Evolutionary conservation across 2,113 vertebrate species (phyloP), one percentile per base, ranked within the genome.

Genomic region (Marcusenius ussheri): DNA sequence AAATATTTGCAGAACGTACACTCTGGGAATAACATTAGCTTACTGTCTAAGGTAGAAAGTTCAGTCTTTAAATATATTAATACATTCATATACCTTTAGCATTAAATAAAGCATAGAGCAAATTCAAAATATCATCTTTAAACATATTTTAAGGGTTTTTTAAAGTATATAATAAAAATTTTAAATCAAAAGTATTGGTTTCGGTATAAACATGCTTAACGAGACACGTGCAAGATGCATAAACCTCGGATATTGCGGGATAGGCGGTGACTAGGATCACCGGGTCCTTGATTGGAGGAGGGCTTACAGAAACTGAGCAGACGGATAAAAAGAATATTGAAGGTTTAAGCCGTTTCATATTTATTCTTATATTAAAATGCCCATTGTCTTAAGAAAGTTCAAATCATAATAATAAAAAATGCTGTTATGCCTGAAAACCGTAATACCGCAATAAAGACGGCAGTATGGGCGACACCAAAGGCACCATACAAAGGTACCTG

Each of bases 391-490:
- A 51, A 87, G 49, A 87, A 51, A 53, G 85, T 53, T 87, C 85
- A 51, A 3, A 56, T 87, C 85, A 39, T 87, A 87, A 87, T 53
- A 87, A 87, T 35, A 86, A 49, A 39, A 86, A 50, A 11, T 87
- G 47, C 11, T 24, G 24, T 85, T 8, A 10, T 50, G 83, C n/a
- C 77, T 15, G 51, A 31, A 51, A 88, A 51, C 7, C 42, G 70
- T 80, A 74, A 89, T 80, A 90, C 93, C 89, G 86, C 39, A 83
- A 88, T 90, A 88, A 91, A 91, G 80, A 87, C 46, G 10, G 85
- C 85, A 87, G 88, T 86, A 91, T 93, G 88, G 91, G 66, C 91
- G 93, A 91, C 56, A 86, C 86, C 58, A 66, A 90, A 49, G 87
- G 49, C 89, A 83, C 42, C 15, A 93, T 93, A 92, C 90, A 94